Percentiles rank a stretch among this genome's conserved stretches.
Conservation (phyloP, 2,797 vertebrate genomes). For the Sebastolobus altivelis region DNA sequence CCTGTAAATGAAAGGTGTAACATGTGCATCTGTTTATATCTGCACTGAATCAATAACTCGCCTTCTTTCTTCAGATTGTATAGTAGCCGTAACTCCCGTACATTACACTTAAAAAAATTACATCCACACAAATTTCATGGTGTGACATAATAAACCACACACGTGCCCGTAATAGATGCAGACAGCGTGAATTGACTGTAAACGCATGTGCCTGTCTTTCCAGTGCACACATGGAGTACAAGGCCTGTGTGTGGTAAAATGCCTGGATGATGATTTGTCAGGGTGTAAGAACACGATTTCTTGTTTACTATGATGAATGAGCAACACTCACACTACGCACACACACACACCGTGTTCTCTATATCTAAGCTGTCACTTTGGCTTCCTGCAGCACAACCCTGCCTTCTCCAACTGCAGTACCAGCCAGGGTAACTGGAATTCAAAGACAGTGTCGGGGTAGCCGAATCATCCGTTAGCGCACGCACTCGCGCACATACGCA, state of each 20-base stretch:
- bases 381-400: constrained; percentile 67
- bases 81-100: constrained; percentile 12
- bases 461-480: constrained; percentile 58
- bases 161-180: constrained; percentile 58
- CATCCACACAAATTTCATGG: constrained; percentile 55
- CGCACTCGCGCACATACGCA: constrained; percentile 13
- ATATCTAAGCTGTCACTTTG: constrained; percentile 79
- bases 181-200: constrained; percentile 69
- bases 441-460: constrained; percentile 65
- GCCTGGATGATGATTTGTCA: constrained; percentile 83
- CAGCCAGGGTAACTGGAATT: constrained; percentile 64
- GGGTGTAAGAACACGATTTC: constrained; percentile 74
- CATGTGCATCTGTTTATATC: not conserved
- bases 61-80: constrained; percentile 13
- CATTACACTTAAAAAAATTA: constrained; percentile 33
- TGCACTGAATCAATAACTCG: not conserved
- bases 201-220: constrained; percentile 58
- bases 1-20: not conserved
- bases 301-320: constrained; percentile 87
- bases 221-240: constrained; percentile 47
- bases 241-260: constrained; percentile 75
- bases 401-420: constrained; percentile 69
- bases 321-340: constrained; percentile 69
- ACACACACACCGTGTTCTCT: constrained; percentile 72
- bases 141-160: constrained; percentile 64